Evolutionary conservation across 2,113 vertebrate species (phyloP).

Genomic region (Morone saxatilis): DNA sequence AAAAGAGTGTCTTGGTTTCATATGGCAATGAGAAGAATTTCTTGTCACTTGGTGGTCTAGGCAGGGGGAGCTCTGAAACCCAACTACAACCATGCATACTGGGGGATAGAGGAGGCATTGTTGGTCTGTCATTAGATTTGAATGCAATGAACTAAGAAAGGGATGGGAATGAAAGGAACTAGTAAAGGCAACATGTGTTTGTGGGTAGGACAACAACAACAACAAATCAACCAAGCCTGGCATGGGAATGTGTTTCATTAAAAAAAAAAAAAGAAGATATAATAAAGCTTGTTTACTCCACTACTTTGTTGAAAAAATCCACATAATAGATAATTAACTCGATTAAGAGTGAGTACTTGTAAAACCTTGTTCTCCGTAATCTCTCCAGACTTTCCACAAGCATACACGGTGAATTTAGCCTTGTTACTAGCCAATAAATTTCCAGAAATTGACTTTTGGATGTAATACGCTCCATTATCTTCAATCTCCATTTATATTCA

Average conservation of each 20-base stretch:
- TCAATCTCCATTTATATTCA: conserved; percentile 15
- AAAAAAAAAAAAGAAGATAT: background rate
- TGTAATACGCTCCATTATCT: conserved; percentile 36
- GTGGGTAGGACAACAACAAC: conserved; percentile 17
- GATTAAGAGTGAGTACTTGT: conserved; percentile 19
- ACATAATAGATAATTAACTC: conserved; percentile 18
- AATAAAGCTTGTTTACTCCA: conserved; percentile 30
- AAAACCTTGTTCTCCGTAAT: conserved; percentile 36
- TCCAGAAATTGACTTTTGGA: conserved; percentile 30
- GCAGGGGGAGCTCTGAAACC: conserved; percentile 37
- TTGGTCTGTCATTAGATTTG: conserved; percentile 31
- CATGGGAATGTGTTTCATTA: conserved; percentile 11
- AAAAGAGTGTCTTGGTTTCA: conserved; percentile 48
- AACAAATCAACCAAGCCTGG: conserved; percentile 13
- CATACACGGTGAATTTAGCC: conserved; percentile 17
- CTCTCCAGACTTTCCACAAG: conserved; percentile 42
- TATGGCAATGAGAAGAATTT: conserved; percentile 40
- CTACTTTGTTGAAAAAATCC: background rate
- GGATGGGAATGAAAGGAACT: conserved; percentile 24
- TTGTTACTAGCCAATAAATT: conserved; percentile 50
- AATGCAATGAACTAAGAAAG: conserved; percentile 28
- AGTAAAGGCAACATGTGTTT: conserved; percentile 41
- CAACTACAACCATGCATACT: conserved; percentile 22
- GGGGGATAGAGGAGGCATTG: conserved; percentile 51
- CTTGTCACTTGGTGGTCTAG: conserved; percentile 51